Base-by-base conservation (phyloP, 2,797 vertebrate genomes). In the Acanthis flammea region DNA sequence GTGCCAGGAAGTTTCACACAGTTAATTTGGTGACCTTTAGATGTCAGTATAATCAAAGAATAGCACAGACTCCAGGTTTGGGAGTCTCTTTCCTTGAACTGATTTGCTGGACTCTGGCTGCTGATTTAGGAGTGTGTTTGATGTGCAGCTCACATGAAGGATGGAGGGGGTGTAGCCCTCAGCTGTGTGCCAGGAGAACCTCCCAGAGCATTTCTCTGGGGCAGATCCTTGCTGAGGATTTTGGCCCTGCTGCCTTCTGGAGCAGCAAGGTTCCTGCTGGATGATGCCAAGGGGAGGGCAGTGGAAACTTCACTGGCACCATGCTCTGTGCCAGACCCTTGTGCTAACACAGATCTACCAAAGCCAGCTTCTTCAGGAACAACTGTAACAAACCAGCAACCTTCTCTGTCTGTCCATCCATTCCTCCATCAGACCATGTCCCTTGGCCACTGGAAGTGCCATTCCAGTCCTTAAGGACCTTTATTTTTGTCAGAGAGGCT, bases 21-120 rank as follows among this genome's bases (percentile, higher is more conserved):
- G 68, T 91, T 88, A 91, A 90, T 88, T 35, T n/a, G 89, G 60
- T 94, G 85, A 92, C 96, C 95, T 97, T 97, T 97, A 96, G 96
- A 86, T 96, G 95, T 97, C 97, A 97, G 63, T 97, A 96, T 97
- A 95, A 92, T 92, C 93, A 92, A 94, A 95, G 90, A 72, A 94
- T 93, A 92, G 88, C 53, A 50, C 33, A 31, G 12, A 35, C 51
- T 3, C 2, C 0, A 7, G 67, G 15, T n/a, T 60, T 22, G 21
- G 47, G 70, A 80, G 8, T 5, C 12, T 50, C 30, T 44, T 63
- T 54, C 21, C n/a, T 71, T n/a, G 60, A 6, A 1, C 9, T 39
- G 1, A 31, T 60, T 51, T n/a, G 58, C 41, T 35, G 27, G 39
- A 0, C 9, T 48, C 24, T n/a, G 71, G 25, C 60, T 87, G 23